Conservation (phyloP, 2,797 vertebrate genomes). For the Botia almorhae region DNA sequence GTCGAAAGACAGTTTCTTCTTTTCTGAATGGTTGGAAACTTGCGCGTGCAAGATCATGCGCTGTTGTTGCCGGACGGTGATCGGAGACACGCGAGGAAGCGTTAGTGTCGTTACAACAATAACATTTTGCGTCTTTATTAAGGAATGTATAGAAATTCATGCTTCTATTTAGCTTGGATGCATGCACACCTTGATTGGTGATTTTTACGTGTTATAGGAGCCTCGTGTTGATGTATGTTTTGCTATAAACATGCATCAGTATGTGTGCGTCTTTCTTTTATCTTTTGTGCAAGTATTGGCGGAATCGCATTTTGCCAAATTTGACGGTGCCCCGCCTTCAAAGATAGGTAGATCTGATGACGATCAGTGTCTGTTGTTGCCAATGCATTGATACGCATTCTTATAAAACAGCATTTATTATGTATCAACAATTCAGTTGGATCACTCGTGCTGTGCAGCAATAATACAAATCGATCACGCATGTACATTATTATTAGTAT, state of each 20-base stretch:
- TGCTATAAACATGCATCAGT: conserved; percentile 1
- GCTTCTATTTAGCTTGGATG: background rate
- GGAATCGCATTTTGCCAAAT: conserved; percentile 65
- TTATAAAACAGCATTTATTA: background rate
- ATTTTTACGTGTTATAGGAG: background rate
- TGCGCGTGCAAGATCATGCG: conserved; percentile 57
- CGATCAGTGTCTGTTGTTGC: background rate
- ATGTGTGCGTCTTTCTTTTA: background rate
- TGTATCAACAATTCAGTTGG: background rate
- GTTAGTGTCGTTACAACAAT: background rate
- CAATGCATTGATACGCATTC: background rate
- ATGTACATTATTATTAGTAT: no score
- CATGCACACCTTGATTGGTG: background rate
- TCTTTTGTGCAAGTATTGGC: conserved; percentile 47
- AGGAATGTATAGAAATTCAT: background rate
- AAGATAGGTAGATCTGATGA: conserved; percentile 74
- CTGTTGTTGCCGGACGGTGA: conserved; percentile 65
- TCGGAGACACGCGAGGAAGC: background rate
- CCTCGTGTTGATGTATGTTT: background rate
- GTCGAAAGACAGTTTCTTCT: background rate
- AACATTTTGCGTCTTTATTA: background rate
- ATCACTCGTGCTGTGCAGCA: background rate
- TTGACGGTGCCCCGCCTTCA: conserved; percentile 78
- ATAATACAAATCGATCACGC: background rate
- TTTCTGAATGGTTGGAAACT: conserved; percentile 37